These are phyloP conservation scores for Crypturellus undulatus DNA, from an alignment of 2,113 vertebrate species.

Conservation along the genomic window DNA sequence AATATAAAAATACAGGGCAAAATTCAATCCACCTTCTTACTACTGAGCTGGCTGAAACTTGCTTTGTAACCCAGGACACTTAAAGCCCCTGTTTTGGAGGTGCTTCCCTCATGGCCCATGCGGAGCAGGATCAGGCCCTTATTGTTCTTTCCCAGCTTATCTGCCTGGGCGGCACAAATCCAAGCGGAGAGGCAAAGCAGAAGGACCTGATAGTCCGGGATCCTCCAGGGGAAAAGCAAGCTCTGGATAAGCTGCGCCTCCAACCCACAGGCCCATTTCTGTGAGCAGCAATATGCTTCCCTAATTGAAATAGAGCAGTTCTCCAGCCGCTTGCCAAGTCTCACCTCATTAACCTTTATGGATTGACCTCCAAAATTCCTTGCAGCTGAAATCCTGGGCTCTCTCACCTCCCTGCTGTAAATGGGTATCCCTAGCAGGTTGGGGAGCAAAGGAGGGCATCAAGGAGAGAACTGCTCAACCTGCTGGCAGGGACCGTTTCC, in stretches of 20 bases:
- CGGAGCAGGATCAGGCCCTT: constrained; percentile 12
- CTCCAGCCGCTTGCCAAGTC: constrained; percentile 33
- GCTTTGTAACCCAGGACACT: not conserved
- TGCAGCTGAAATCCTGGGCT: constrained; percentile 40
- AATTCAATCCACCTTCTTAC: not conserved
- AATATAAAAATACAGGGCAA: not conserved
- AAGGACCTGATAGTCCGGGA: not conserved
- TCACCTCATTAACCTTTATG: constrained; percentile 58
- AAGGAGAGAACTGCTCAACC: not conserved
- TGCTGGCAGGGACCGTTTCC: not conserved
- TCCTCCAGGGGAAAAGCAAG: constrained; percentile 22
- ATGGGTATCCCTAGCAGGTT: not conserved
- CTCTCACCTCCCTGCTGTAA: not conserved
- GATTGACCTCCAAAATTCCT: constrained; percentile 60
- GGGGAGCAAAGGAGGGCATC: not conserved
- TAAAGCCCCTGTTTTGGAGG: not conserved
- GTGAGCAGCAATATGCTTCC: constrained; percentile 2
- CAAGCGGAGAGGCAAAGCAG: constrained; percentile 19
- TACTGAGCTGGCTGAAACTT: not conserved
- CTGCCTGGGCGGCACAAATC: constrained; percentile 25
- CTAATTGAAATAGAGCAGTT: constrained; percentile 27
- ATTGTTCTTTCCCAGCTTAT: constrained; percentile 26
- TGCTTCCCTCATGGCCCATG: not conserved
- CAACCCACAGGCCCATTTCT: constrained; percentile 33
- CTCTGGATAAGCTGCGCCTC: constrained; percentile 20